Conservation (phyloP, 2,113 vertebrate genomes). For the Marcusenius ussheri region DNA sequence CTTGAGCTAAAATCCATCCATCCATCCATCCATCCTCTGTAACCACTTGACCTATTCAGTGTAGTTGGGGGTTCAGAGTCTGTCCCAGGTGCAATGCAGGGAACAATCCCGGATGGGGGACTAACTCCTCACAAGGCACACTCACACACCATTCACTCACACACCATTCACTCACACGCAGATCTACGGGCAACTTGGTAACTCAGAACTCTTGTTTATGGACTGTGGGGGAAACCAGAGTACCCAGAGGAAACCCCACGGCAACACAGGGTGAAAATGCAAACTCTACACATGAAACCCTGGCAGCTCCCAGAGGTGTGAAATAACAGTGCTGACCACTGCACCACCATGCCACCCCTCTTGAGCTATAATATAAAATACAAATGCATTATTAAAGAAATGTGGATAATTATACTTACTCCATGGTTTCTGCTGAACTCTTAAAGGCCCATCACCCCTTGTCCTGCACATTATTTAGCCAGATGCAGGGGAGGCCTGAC, state of each 20-base stretch:
- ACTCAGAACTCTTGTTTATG: background rate
- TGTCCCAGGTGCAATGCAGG: background rate
- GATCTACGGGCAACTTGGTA: background rate
- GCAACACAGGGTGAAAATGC: background rate
- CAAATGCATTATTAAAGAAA: background rate
- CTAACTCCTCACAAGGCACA: background rate
- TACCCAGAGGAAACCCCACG: background rate
- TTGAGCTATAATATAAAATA: background rate
- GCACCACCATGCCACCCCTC: background rate
- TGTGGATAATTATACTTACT: background rate
- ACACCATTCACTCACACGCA: background rate
- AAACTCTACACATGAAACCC: background rate
- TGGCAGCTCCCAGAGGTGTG: background rate
- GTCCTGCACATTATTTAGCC: background rate
- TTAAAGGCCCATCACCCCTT: background rate
- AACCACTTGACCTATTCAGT: background rate
- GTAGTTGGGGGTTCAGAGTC: background rate
- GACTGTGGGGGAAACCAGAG: background rate
- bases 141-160: background rate
- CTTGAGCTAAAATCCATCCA: background rate
- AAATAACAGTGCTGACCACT: background rate
- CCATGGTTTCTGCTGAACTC: background rate
- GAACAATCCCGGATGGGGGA: background rate
- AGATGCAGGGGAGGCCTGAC: background rate
- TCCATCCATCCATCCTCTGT: background rate